phyloP scores from a whole-genome alignment of 2,797 vertebrate genomes.

The Malurus leucopterus region DNA sequence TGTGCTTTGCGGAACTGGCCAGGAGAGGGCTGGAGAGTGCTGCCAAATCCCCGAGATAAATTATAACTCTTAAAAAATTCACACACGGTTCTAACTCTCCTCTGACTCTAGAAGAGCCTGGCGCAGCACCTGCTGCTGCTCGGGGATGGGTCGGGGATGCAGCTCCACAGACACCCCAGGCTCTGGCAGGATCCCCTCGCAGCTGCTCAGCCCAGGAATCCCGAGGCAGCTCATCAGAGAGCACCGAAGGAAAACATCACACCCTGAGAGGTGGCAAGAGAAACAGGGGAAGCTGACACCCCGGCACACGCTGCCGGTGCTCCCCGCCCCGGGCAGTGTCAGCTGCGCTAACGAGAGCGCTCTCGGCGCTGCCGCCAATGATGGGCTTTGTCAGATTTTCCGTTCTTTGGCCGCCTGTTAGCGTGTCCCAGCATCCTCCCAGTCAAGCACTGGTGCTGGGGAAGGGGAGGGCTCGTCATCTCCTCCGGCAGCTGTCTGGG shows the following conservation, averaged over 20 bases:
- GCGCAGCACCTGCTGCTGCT: background rate
- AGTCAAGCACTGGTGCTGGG: background rate
- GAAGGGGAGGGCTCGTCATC: background rate
- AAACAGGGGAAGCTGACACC: background rate
- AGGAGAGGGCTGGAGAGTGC: conserved; percentile 33
- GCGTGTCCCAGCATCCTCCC: background rate
- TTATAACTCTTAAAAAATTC: background rate
- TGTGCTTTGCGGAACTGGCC: background rate
- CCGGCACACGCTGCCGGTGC: background rate
- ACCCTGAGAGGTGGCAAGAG: conserved; percentile 13
- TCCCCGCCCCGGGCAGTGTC: background rate
- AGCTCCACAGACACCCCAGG: background rate
- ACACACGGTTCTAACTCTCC: background rate
- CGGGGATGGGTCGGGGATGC: background rate
- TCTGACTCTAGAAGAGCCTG: background rate
- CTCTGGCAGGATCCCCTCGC: background rate
- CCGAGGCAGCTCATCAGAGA: background rate
- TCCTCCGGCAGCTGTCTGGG: background rate
- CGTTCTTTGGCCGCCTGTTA: background rate
- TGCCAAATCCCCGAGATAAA: background rate
- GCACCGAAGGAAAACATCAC: conserved; percentile 16
- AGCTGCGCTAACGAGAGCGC: fast-evolving
- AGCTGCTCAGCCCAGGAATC: background rate
- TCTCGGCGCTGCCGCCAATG: fast-evolving
- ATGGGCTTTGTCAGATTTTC: background rate